These are phyloP conservation scores for Beaufortia kweichowensis DNA, from an alignment of 2,113 vertebrate genomes.

Conservation along the genomic window DNA sequence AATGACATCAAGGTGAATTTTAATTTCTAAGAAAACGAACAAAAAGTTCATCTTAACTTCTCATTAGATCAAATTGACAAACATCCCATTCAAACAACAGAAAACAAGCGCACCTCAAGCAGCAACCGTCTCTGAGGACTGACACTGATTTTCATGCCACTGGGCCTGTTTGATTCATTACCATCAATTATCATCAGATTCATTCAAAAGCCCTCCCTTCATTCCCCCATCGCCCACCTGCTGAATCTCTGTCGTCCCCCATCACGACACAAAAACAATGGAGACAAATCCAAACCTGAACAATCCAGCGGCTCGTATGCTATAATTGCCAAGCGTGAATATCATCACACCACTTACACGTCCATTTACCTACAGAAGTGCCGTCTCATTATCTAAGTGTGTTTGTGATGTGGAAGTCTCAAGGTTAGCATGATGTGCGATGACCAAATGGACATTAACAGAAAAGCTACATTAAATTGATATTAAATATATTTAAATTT, in stretches of 20 bases:
- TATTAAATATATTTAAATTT: no score
- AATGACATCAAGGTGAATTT: no score
- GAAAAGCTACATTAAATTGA: no score
- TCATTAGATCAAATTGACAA: background rate
- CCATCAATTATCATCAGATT: background rate
- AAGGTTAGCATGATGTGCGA: background rate
- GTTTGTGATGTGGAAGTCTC: background rate
- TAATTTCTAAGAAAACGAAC: no score
- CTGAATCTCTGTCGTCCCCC: background rate
- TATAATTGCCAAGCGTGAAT: slow-evolving; percentile 2
- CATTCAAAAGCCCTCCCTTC: background rate
- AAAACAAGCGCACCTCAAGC: background rate
- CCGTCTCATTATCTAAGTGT: slow-evolving; percentile 16
- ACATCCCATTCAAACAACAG: slow-evolving; percentile 1
- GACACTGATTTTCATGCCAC: background rate
- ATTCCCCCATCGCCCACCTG: background rate
- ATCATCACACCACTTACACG: background rate
- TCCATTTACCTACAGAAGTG: background rate
- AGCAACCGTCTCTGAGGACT: background rate
- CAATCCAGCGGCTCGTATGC: background rate
- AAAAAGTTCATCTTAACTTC: background rate
- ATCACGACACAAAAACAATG: background rate
- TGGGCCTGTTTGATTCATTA: slow-evolving; percentile 13
- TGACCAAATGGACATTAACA: background rate
- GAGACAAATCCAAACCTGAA: background rate